Evolutionary conservation across 2,888 invertebrate genomes (phyloP).

Genomic region (Cylloceria caligata): DNA sequence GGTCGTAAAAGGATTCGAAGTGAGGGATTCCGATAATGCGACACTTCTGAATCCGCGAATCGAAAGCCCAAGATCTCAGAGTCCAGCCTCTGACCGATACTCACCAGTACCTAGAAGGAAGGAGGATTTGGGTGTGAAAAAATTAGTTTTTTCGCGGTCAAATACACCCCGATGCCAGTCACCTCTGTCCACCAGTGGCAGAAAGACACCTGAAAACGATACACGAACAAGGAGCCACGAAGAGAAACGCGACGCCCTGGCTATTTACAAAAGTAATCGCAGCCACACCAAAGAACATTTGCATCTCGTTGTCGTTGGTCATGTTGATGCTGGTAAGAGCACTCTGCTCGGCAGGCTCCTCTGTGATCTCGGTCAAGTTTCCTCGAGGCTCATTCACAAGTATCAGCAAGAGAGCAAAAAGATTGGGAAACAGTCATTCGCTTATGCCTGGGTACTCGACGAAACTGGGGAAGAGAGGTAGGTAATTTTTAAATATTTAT

Average conservation of each 20-base stretch:
- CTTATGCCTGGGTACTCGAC: constrained; percentile 99
- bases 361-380: constrained; percentile 92
- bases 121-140: constrained; percentile 82
- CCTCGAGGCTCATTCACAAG: constrained; percentile 89
- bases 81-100: constrained; percentile 77
- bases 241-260: constrained; percentile 87
- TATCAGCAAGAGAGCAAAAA: constrained; percentile 99
- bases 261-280: constrained; percentile 90
- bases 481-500: constrained; percentile 40
- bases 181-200: constrained; percentile 88
- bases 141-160: constrained; percentile 73
- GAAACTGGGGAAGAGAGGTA: constrained; percentile 98
- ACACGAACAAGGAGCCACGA: constrained; percentile 85
- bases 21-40: constrained; percentile 75
- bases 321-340: constrained; percentile 99
- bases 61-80: constrained; percentile 78
- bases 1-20: constrained; percentile 79
- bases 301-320: constrained; percentile 97
- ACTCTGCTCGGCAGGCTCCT: constrained; percentile 98
- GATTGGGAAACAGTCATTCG: constrained; percentile 98
- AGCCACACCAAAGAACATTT: constrained; percentile 93
- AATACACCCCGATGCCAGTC: constrained; percentile 89
- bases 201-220: constrained; percentile 74
- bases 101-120: constrained; percentile 78
- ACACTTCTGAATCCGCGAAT: constrained; percentile 74